Conservation (phyloP, 2,888 invertebrate genomes). For the Apotomis capreana region DNA sequence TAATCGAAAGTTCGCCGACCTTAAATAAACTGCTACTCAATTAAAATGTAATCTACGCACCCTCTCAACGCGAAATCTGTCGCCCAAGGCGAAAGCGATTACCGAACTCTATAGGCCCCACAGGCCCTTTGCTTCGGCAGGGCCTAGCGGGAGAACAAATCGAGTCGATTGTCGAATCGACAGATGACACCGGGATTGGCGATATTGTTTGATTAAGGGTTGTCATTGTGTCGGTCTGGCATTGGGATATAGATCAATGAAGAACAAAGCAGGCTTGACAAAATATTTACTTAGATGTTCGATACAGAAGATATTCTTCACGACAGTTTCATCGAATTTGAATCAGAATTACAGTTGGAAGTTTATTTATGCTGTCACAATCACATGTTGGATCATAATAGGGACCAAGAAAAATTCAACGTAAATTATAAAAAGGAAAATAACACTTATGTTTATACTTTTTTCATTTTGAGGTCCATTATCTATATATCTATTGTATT, state of each 20-base stretch:
- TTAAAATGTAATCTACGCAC: conserved; percentile 61
- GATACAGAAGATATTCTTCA: not conserved
- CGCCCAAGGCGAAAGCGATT: conserved; percentile 68
- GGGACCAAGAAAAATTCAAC: too few species aligned
- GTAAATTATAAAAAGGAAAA: too few species aligned
- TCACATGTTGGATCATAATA: too few species aligned
- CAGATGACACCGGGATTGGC: conserved; percentile 64
- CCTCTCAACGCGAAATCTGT: conserved; percentile 53
- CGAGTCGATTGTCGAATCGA: conserved; percentile 48
- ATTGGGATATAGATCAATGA: conserved; percentile 40
- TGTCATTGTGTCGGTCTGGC: conserved; percentile 44
- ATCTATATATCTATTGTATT: too few species aligned
- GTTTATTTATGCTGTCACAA: too few species aligned
- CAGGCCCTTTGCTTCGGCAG: conserved; percentile 31
- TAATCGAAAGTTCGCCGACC: conserved; percentile 53
- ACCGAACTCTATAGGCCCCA: conserved; percentile 45
- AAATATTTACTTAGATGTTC: conserved; percentile 20
- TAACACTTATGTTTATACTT: too few species aligned
- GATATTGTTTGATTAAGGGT: conserved; percentile 59
- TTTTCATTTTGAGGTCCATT: too few species aligned
- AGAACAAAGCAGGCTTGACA: conserved; percentile 5
- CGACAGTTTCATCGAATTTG: not conserved
- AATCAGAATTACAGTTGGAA: too few species aligned
- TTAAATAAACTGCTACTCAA: conserved; percentile 58
- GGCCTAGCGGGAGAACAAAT: conserved; percentile 54